Percentiles rank a stretch among this genome's conserved stretches.
Evolutionary conservation across 2,888 invertebrate species (phyloP).

Genomic region (Thelaira solivaga): DNA sequence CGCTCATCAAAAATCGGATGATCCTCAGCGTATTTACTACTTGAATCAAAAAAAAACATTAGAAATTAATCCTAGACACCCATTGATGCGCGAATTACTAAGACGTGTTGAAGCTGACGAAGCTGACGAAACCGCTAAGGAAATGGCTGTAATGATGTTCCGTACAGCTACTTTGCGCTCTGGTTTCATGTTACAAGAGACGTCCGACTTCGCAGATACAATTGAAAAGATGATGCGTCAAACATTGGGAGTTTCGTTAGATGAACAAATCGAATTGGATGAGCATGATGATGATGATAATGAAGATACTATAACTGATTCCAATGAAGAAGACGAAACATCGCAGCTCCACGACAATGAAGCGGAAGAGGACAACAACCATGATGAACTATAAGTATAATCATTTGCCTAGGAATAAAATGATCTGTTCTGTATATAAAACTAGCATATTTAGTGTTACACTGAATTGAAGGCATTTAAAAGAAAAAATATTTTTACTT

Average conservation of each 20-base stretch:
- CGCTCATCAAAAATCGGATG: constrained; percentile 96
- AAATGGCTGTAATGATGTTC: constrained; percentile 93
- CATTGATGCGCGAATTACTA: constrained; percentile 93
- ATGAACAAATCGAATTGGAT: constrained; percentile 80
- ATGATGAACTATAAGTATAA: constrained; percentile 80
- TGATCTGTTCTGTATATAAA: too few species aligned
- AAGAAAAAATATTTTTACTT: too few species aligned
- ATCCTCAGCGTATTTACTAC: constrained; percentile 91
- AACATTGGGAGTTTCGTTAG: constrained; percentile 86
- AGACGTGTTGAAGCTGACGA: constrained; percentile 87
- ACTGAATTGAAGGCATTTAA: too few species aligned
- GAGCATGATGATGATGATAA: constrained; percentile 76
- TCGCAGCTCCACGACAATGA: constrained; percentile 71
- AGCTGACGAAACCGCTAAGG: constrained; percentile 86
- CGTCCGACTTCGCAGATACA: constrained; percentile 90
- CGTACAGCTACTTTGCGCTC: constrained; percentile 94
- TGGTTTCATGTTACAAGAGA: constrained; percentile 93
- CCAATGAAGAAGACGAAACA: constrained; percentile 74
- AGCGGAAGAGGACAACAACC: constrained; percentile 77
- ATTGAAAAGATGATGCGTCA: constrained; percentile 93
- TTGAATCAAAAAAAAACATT: constrained; percentile 96
- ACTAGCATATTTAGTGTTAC: too few species aligned
- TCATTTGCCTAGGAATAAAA: background rate
- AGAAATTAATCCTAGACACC: constrained; percentile 98
- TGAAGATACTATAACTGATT: constrained; percentile 75